Base-by-base conservation (phyloP, 1,140 invertebrate genomes). In the Drosophila micromelanica region DNA sequence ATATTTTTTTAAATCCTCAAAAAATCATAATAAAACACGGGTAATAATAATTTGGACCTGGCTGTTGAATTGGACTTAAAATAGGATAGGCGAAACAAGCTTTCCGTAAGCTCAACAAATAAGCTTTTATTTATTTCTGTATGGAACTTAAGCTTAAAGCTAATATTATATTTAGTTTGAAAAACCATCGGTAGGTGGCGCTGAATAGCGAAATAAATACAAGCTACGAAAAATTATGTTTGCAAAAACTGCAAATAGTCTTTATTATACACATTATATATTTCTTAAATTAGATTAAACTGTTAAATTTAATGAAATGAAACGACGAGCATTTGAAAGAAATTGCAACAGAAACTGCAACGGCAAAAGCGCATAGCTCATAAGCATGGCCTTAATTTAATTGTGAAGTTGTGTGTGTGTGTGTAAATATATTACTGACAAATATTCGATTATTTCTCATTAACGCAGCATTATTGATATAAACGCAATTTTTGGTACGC, bases 401-500 rank as follows among this genome's bases (percentile, higher is more conserved):
- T 85, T 85, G 40, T 71, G 65, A 69, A 62, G 43, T 13, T 61
- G 43, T 62, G 55, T 15, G 51, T 62, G 55, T 15, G 51, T 49
- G 54, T 61, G 56, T 55, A 12, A 46, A 32, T 73, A 73, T 72
- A 68, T 64, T 40, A 40, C 67, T 74, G 74, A 61, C 61, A 85
- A 85, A 74, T 85, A 80, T 71, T 80, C 81, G 72, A 85, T 85
- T 85, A 85, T 85, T 85, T 77, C 80, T 70, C 80, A 85, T 85
- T 85, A 85, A 80, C 55, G 65, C 68, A 46, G 60, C 42, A 68
- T 77, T 84, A 85, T 85, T 85, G 65, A 79, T 74, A 85, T 77
- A 85, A 85, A 85, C 80, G 80, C 57, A 80, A 65, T 85, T 68
- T 48, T 75, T 43, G 77, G 73, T 40, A 63, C 68, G 48, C 56